Conservation (phyloP, 2,888 invertebrate genomes). For the Hyposoter didymator region DNA sequence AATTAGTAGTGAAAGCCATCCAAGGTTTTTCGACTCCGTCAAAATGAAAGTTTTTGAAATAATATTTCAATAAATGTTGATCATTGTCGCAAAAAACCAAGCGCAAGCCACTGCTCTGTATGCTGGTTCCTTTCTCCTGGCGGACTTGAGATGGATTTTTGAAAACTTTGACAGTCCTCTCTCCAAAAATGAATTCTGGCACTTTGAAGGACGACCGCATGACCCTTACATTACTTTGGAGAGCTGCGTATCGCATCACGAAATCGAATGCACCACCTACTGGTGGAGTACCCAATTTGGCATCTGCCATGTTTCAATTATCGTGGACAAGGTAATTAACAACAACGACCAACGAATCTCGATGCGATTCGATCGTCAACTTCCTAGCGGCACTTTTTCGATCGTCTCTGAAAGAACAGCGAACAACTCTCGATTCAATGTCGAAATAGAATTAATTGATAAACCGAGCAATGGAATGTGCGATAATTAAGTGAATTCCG, state of each 20-base stretch:
- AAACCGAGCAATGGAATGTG: neutral
- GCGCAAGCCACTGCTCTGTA: neutral
- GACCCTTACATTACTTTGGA: neutral
- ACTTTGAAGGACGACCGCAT: neutral
- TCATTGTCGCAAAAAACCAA: neutral
- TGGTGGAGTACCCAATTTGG: neutral
- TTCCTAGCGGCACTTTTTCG: neutral
- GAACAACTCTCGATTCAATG: neutral
- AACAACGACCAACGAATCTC: neutral
- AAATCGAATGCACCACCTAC: neutral
- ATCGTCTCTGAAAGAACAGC: neutral
- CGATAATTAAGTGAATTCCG: neutral
- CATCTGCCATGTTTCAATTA: neutral
- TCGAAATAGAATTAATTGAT: neutral
- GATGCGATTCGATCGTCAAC: neutral
- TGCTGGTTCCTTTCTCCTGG: neutral
- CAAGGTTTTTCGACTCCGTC: neutral
- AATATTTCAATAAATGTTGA: constrained; percentile 5
- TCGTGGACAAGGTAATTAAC: neutral
- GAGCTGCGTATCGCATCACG: neutral
- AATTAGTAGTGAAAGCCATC: neutral
- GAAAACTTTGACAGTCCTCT: neutral
- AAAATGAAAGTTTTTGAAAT: neutral
- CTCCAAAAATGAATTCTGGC: neutral
- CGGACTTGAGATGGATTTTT: neutral